Base-by-base conservation (phyloP, 2,888 invertebrate genomes). In the Dasypogon diadema region DNA sequence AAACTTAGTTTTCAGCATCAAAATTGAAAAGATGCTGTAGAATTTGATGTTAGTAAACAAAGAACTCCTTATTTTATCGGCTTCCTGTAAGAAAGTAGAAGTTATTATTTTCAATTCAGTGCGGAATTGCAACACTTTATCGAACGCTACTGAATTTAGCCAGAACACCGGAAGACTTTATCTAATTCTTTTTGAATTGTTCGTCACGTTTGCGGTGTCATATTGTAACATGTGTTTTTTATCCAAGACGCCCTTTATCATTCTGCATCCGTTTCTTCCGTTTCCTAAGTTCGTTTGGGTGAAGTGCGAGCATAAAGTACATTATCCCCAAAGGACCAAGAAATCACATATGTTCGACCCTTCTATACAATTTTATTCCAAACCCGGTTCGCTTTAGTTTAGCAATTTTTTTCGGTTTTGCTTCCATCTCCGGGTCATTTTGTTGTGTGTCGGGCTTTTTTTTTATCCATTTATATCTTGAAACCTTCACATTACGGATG, bases 321-420 rank as follows among this genome's bases (percentile, higher is more conserved):
- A 70, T 70, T 70, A 70, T 70, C 70, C 70, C 26, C 51, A 18
- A 18, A 54, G 70, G 70, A 54, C 30, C 54, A 26, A 54, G 54
- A 54, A 70, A 70, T 51, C 70, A 54, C 70, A 70, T 70, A 70
- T 70, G 70, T 16, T 54, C 70, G 37, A 48, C 34, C 54, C 21
- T 51, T 70, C 54, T 18, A 70, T 22, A 70, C 48, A 70, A 70
- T 54, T 70, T 70, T 65, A 22, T 48, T 65, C 16, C 26, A 8
- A 48, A 22, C 34, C 30, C 37, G 3, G 6, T 18, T 37, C n/a
- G 54, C n/a, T 30, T 12, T 18, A 21, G 30, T 54, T 30, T 12
- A 12, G 42, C n/a, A 42, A 22, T 70, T 51, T 70, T 54, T 54
- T 46, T 12, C 12, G 26, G 3, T 51, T 68, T 68, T 16, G 18